Conservation (phyloP, 2,888 invertebrate species). For the Frankliniella intonsa region DNA sequence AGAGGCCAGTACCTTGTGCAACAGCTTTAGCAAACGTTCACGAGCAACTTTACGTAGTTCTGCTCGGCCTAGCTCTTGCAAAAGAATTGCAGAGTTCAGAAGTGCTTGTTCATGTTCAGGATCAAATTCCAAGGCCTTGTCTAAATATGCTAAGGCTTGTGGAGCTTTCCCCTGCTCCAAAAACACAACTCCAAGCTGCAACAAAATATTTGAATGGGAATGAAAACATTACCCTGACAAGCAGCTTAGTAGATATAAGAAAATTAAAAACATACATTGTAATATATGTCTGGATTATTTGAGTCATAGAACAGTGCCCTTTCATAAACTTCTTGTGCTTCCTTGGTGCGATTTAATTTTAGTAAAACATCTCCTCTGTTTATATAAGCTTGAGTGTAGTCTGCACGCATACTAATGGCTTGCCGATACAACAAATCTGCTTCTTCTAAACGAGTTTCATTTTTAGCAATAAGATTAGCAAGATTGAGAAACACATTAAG, state of each 20-base stretch:
- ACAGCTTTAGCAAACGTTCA: slow-evolving; percentile 73
- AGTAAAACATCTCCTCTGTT: slow-evolving; percentile 94
- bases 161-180: slow-evolving; percentile 88
- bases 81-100: slow-evolving; percentile 88
- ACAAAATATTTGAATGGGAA: neutral
- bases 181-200: slow-evolving; percentile 84
- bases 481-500: slow-evolving; percentile 92
- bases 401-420: slow-evolving; percentile 95
- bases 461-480: slow-evolving; percentile 89
- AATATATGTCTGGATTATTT: slow-evolving; percentile 90
- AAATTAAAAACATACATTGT: slow-evolving; percentile 52
- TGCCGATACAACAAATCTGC: slow-evolving; percentile 91
- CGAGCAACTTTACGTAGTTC: slow-evolving; percentile 74
- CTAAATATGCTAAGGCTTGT: slow-evolving; percentile 85
- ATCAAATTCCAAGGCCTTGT: slow-evolving; percentile 86
- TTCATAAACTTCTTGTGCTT: slow-evolving; percentile 92
- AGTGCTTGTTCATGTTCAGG: slow-evolving; percentile 94
- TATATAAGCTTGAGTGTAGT: slow-evolving; percentile 94
- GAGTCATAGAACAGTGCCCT: slow-evolving; percentile 87
- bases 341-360: slow-evolving; percentile 87
- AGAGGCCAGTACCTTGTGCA: slow-evolving; percentile 54
- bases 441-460: slow-evolving; percentile 85
- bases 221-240: neutral
- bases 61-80: slow-evolving; percentile 82
- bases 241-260: neutral